phyloP scores from a whole-genome alignment of 2,797 vertebrate genomes.

The Threskiornis aethiopicus region DNA sequence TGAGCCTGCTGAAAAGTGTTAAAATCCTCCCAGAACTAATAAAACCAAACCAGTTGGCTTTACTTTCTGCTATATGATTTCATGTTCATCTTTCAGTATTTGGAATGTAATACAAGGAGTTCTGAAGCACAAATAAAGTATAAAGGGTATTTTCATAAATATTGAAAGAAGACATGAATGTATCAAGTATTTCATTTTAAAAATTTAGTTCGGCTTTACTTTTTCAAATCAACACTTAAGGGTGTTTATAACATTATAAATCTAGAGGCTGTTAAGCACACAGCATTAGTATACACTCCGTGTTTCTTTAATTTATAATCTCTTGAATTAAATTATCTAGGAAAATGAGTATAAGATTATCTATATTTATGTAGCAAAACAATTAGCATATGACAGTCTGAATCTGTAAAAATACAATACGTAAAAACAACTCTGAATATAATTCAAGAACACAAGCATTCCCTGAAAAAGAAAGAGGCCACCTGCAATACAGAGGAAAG shows the following conservation, averaged over 20 bases:
- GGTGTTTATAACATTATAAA: background rate
- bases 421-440: background rate
- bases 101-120: background rate
- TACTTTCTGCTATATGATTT: background rate
- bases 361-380: background rate
- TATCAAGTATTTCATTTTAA: background rate
- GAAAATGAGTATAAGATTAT: background rate
- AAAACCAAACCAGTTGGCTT: background rate
- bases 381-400: background rate
- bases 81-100: background rate
- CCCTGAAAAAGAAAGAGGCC: background rate
- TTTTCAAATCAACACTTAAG: background rate
- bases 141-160: background rate
- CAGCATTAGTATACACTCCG: background rate
- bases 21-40: background rate
- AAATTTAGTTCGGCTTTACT: background rate
- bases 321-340: background rate
- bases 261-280: background rate
- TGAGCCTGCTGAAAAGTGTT: background rate
- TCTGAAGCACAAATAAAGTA: background rate
- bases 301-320: background rate
- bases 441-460: background rate
- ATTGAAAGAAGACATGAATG: background rate
- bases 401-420: background rate
- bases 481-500: conserved; percentile 9